A percentile compares a stretch with the other conserved stretches of the same genome.
phyloP scores from a whole-genome alignment of 2,113 vertebrate genomes.

The Coreoperca whiteheadi region DNA sequence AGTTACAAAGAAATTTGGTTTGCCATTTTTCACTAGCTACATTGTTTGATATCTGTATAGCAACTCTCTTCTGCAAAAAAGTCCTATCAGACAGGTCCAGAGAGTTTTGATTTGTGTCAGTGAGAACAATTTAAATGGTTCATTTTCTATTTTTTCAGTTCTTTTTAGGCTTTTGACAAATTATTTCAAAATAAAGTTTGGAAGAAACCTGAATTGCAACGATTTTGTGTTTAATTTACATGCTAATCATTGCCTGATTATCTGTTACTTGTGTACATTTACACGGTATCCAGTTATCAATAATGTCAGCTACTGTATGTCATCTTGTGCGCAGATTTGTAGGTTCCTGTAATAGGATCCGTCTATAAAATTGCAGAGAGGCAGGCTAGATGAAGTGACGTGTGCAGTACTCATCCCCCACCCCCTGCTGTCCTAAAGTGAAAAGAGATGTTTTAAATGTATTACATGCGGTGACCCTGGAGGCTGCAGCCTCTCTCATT shows the following conservation, averaged over 20 bases:
- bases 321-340: background rate
- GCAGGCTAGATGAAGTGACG: conserved; percentile 1
- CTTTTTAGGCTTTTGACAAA: conserved; percentile 35
- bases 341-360: background rate
- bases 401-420: background rate
- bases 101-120: conserved; percentile 39
- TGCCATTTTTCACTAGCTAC: conserved; percentile 26
- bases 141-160: conserved; percentile 52
- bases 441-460: conserved; percentile 41
- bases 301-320: background rate
- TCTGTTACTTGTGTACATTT: background rate
- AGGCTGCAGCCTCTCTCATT: conserved; percentile 5
- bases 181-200: conserved; percentile 58
- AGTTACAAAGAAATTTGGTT: conserved; percentile 25
- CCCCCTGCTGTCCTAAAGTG: conserved; percentile 4
- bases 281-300: background rate
- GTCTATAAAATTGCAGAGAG: background rate
- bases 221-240: conserved; percentile 17
- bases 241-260: background rate
- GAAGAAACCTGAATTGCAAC: background rate
- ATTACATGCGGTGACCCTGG: conserved; percentile 11
- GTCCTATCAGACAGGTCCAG: conserved; percentile 42
- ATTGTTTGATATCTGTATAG: conserved; percentile 15
- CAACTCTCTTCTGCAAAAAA: conserved; percentile 66
- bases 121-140: conserved; percentile 12